Evolutionary conservation across 1,140 invertebrate species (phyloP).

Genomic region (Drosophila elegans): DNA sequence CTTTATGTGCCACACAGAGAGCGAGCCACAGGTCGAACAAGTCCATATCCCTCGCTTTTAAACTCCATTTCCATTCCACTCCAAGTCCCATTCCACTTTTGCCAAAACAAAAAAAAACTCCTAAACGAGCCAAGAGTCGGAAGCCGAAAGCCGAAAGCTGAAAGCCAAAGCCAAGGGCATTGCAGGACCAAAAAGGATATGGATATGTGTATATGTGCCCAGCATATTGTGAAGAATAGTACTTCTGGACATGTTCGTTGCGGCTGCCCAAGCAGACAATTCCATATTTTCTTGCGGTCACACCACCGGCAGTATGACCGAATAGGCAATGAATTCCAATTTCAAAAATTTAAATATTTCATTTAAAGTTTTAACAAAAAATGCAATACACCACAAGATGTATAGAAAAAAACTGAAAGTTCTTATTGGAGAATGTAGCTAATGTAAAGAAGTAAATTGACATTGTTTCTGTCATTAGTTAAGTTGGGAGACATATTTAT

Average conservation of each 20-base stretch:
- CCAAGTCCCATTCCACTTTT: too few species aligned
- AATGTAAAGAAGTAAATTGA: too few species aligned
- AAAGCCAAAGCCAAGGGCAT: constrained; percentile 60
- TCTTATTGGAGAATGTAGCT: too few species aligned
- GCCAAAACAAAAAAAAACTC: neutral
- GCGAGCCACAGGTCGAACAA: constrained; percentile 52
- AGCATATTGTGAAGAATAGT: constrained; percentile 55
- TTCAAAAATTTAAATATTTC: neutral
- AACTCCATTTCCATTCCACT: neutral
- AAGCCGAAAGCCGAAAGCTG: constrained; percentile 45
- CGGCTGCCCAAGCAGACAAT: constrained; percentile 7
- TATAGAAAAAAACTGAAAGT: neutral
- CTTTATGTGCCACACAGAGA: constrained; percentile 54
- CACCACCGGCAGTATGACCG: neutral
- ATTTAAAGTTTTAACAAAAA: neutral
- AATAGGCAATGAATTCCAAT: neutral
- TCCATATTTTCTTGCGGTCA: constrained; percentile 7
- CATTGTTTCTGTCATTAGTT: too few species aligned
- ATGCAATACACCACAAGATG: neutral
- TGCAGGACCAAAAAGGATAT: constrained; percentile 39
- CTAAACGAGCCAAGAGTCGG: constrained; percentile 38
- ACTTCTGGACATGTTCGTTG: constrained; percentile 41
- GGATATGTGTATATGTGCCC: constrained; percentile 20
- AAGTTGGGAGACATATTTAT: too few species aligned
- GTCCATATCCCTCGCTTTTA: constrained; percentile 14